These are phyloP conservation scores for Dugesia japonica DNA, from an alignment of 2,888 invertebrate genomes.

Conservation along the genomic window DNA sequence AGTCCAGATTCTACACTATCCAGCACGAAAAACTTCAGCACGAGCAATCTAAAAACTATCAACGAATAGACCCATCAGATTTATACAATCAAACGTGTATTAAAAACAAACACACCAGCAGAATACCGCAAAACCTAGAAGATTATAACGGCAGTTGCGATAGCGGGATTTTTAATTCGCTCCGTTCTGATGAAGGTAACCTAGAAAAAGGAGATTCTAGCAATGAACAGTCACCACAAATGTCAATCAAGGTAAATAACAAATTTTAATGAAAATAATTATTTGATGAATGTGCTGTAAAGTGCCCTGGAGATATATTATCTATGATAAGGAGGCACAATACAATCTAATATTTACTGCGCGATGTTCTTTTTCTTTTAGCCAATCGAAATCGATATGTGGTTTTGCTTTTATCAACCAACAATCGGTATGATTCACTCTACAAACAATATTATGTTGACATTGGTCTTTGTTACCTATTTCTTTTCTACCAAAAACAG, in stretches of 20 bases:
- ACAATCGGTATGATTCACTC: neutral
- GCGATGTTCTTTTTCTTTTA: neutral
- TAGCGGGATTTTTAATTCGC: conserved; percentile 5
- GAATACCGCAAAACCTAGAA: neutral
- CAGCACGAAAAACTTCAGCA: conserved; percentile 1
- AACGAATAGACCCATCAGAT: neutral
- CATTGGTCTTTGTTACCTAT: neutral
- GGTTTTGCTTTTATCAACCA: neutral
- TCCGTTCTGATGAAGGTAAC: neutral
- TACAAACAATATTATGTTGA: neutral
- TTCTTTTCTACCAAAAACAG: no score
- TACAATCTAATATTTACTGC: no score
- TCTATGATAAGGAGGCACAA: no score
- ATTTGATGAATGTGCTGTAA: no score
- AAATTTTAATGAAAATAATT: neutral
- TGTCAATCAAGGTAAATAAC: conserved; percentile 4
- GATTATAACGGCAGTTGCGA: conserved; percentile 7
- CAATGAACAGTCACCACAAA: neutral
- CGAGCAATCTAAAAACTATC: neutral
- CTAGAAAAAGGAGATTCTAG: neutral
- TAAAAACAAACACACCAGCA: neutral
- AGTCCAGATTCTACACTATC: conserved; percentile 5
- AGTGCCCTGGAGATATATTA: no score
- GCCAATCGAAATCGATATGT: neutral
- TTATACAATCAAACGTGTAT: neutral